Evolutionary conservation across 1,140 invertebrate genomes (phyloP).

Genomic region (Drosophila ambigua): DNA sequence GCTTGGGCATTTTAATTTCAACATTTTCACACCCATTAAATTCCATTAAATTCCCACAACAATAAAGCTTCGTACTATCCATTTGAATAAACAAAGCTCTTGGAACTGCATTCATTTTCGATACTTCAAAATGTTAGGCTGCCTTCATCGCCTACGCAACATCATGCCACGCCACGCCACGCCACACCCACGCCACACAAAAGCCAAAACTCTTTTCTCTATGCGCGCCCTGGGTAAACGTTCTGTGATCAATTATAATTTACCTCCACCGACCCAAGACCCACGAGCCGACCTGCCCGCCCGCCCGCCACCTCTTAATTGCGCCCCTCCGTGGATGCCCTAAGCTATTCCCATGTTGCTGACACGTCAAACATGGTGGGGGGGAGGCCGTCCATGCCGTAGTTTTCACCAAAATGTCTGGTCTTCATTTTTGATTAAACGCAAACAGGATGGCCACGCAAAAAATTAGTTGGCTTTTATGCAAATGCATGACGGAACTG

Average conservation of each 20-base stretch:
- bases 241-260: conserved; percentile 42
- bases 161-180: too few relatives aligned
- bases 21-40: too few relatives aligned
- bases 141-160: too few relatives aligned
- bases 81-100: too few relatives aligned
- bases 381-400: not conserved
- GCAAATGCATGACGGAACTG: conserved; percentile 66
- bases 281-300: not conserved
- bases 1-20: too few relatives aligned
- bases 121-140: too few relatives aligned
- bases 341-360: conserved; percentile 17
- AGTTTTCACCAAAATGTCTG: conserved; percentile 40
- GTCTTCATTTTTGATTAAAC: conserved; percentile 75
- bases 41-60: too few relatives aligned
- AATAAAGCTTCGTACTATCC: too few relatives aligned
- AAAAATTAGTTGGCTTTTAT: conserved; percentile 80
- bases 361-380: conserved; percentile 31
- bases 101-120: too few relatives aligned
- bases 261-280: not conserved
- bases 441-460: conserved; percentile 62
- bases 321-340: not conserved
- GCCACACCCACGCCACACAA: not conserved
- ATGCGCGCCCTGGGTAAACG: conserved; percentile 26
- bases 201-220: conserved; percentile 4
- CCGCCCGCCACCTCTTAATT: not conserved